phyloP scores from a whole-genome alignment of 2,888 invertebrate genomes.

The Cactoblastis cactorum region DNA sequence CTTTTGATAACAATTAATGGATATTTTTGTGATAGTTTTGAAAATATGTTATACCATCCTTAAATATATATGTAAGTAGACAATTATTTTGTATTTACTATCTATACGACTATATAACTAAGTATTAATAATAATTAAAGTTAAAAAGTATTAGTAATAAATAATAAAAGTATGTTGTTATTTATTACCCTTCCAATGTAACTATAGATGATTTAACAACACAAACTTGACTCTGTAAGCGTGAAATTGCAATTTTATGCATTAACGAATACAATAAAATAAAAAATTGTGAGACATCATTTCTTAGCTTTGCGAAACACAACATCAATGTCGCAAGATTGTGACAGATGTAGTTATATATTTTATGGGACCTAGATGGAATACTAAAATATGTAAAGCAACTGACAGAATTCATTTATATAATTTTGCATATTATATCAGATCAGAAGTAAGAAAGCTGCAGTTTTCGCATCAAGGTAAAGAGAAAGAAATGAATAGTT shows the following conservation, averaged over 20 bases:
- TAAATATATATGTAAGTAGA: too few relatives aligned
- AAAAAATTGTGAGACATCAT: neutral
- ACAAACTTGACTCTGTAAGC: neutral
- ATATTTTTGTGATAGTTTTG: too few relatives aligned
- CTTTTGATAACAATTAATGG: too few relatives aligned
- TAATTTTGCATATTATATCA: constrained; percentile 31
- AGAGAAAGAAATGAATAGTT: constrained; percentile 65
- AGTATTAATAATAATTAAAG: too few relatives aligned
- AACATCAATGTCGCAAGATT: constrained; percentile 5
- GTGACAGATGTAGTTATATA: constrained; percentile 11
- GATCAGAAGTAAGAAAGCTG: constrained; percentile 54
- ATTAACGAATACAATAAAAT: constrained; percentile 1
- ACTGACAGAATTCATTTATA: constrained; percentile 27
- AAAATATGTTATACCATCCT: too few relatives aligned
- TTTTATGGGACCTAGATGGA: constrained; percentile 8
- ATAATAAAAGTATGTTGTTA: too few relatives aligned
- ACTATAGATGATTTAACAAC: neutral
- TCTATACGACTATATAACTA: too few relatives aligned
- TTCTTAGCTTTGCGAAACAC: constrained; percentile 1
- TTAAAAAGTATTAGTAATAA: too few relatives aligned
- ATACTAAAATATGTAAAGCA: constrained; percentile 13
- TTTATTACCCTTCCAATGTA: neutral
- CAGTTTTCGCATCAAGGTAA: constrained; percentile 51
- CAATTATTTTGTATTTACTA: too few relatives aligned
- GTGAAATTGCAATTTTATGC: neutral